A percentile compares a stretch with the other conserved stretches of the same genome.
These are phyloP conservation scores for Alces alces DNA, from an alignment of 2,113 vertebrate genomes.

Conservation along the genomic window DNA sequence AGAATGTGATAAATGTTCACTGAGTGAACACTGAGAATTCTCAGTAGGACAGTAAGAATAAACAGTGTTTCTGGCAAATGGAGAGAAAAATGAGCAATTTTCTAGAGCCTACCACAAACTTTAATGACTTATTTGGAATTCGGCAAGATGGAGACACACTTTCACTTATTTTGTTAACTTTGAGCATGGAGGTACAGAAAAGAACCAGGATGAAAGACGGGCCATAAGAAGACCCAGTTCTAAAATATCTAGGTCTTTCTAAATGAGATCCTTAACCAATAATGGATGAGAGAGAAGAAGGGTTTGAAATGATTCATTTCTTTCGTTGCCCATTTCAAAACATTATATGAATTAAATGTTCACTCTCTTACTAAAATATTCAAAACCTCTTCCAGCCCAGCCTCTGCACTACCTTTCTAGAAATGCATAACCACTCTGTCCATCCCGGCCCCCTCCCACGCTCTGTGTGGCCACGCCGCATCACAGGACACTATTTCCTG, in stretches of 20 bases:
- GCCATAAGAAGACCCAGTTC: accelerated
- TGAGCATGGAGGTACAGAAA: not conserved
- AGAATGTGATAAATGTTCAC: not conserved
- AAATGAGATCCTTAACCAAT: not conserved
- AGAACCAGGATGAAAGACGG: not conserved
- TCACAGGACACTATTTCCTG: no score
- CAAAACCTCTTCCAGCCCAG: not conserved
- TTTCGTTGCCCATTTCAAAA: not conserved
- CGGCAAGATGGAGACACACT: accelerated
- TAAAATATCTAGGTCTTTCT: not conserved
- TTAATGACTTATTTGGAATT: not conserved
- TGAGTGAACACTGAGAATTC: not conserved
- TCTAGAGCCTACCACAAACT: accelerated
- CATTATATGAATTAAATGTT: accelerated
- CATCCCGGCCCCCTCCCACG: accelerated
- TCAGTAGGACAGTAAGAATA: not conserved
- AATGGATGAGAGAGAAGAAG: no score
- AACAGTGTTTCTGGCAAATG: not conserved
- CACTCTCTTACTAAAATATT: not conserved
- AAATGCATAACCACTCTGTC: accelerated
- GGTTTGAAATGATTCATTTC: not conserved
- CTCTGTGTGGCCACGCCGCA: accelerated
- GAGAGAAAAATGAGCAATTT: not conserved
- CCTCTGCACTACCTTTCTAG: accelerated
- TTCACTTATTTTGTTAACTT: not conserved